phyloP scores from a whole-genome alignment of 64 coral and sea anemone genomes.

The Trachythela sp. region DNA sequence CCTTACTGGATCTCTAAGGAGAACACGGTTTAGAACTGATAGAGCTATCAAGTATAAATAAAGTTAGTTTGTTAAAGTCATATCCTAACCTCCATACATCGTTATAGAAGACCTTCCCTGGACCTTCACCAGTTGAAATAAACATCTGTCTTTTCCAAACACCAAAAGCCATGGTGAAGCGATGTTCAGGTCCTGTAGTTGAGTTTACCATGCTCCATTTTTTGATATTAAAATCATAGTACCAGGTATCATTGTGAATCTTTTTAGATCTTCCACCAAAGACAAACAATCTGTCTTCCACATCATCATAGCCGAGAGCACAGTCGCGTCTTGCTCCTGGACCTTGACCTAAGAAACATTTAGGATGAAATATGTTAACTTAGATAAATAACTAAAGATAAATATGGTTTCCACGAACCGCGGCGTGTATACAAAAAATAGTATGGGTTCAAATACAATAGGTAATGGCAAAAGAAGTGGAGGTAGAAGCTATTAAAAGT shows the following conservation, averaged over 20 bases:
- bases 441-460: no score
- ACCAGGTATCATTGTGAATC: not conserved
- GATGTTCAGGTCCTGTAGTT: not conserved
- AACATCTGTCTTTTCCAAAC: not conserved
- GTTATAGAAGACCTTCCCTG: not conserved
- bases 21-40: no score
- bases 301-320: not conserved
- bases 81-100: not conserved
- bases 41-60: not conserved
- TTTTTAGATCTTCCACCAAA: not conserved
- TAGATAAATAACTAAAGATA: no score
- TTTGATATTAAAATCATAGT: not conserved
- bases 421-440: no score
- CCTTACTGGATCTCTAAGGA: no score
- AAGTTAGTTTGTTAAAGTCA: not conserved
- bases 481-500: no score
- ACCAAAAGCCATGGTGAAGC: constrained; percentile 9
- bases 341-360: not conserved
- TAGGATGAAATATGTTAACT: no score
- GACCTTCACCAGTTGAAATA: constrained; percentile 12
- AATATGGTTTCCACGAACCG: no score
- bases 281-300: not conserved
- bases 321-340: not conserved
- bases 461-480: no score
- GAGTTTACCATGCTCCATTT: not conserved